phyloP scores from a whole-genome alignment of 2,888 invertebrate species.

The Lithophane socia region DNA sequence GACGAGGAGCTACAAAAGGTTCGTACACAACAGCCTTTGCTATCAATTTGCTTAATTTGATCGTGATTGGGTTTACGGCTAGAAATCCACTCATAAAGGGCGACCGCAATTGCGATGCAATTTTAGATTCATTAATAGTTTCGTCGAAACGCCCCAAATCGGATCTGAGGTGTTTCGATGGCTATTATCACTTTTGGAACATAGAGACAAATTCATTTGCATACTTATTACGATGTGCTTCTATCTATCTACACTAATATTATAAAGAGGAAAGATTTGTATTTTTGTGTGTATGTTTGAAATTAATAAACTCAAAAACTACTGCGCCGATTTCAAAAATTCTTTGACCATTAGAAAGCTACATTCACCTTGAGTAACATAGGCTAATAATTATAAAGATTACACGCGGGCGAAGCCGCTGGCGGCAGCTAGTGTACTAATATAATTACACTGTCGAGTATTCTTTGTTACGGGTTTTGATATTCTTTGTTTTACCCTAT shows the following conservation, averaged over 20 bases:
- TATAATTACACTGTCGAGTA: too few species aligned
- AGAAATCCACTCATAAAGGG: constrained; percentile 40
- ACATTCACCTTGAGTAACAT: too few species aligned
- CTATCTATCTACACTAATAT: too few species aligned
- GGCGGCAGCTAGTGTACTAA: too few species aligned
- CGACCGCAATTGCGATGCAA: constrained; percentile 51
- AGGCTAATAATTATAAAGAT: too few species aligned
- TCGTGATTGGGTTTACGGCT: constrained; percentile 50
- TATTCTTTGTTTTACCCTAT: neutral
- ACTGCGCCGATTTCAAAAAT: too few species aligned
- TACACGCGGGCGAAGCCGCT: too few species aligned
- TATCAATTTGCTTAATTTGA: constrained; percentile 62
- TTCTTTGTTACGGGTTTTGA: neutral
- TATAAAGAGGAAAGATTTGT: too few species aligned
- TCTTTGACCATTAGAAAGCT: too few species aligned
- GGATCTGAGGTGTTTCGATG: constrained; percentile 21
- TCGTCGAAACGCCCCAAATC: constrained; percentile 21
- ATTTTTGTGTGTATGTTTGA: too few species aligned
- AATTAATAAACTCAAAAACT: too few species aligned
- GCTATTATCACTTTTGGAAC: constrained; percentile 16
- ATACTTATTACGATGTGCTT: neutral
- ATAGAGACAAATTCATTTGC: neutral
- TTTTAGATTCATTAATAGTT: constrained; percentile 64
- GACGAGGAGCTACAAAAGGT: constrained; percentile 88
- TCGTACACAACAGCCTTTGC: constrained; percentile 61